Evolutionary conservation across 2,888 invertebrate genomes (phyloP).

Genomic region (Tiliacea citrago): DNA sequence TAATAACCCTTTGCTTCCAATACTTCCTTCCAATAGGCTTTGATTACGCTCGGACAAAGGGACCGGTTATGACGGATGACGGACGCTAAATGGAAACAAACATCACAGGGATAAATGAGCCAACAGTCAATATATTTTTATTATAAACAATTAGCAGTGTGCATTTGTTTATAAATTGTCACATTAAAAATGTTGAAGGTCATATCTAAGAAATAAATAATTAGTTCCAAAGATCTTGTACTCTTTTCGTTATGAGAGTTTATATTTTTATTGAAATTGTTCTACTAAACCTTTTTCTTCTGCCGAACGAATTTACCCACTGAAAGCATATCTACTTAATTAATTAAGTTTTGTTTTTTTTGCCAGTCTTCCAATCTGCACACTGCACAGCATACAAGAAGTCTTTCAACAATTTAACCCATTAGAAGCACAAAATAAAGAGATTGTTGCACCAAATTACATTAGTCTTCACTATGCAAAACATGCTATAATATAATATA

Average conservation of each 20-base stretch:
- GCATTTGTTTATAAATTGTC: slow-evolving; percentile 72
- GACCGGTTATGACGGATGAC: not conserved
- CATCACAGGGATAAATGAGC: slow-evolving; percentile 59
- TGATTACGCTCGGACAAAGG: too few species aligned
- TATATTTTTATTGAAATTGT: not conserved
- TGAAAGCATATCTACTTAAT: too few species aligned
- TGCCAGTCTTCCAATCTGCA: not conserved
- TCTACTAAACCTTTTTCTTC: not conserved
- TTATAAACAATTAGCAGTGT: slow-evolving; percentile 71
- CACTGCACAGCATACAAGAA: too few species aligned
- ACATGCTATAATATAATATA: not conserved
- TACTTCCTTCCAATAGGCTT: too few species aligned
- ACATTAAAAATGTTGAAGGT: slow-evolving; percentile 64
- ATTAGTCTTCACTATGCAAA: not conserved
- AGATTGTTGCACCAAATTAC: not conserved
- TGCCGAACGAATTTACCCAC: not conserved
- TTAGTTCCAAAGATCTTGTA: slow-evolving; percentile 1
- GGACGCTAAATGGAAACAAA: slow-evolving; percentile 66
- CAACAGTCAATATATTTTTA: slow-evolving; percentile 70
- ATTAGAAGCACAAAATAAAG: not conserved
- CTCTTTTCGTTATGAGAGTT: not conserved
- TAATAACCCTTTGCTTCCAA: not conserved
- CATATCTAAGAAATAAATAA: slow-evolving; percentile 34
- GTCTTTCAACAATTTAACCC: not conserved
- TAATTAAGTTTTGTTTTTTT: not conserved